Evolutionary conservation across 2,113 vertebrate genomes (phyloP).

Genomic region (Diglossa brunneiventris): DNA sequence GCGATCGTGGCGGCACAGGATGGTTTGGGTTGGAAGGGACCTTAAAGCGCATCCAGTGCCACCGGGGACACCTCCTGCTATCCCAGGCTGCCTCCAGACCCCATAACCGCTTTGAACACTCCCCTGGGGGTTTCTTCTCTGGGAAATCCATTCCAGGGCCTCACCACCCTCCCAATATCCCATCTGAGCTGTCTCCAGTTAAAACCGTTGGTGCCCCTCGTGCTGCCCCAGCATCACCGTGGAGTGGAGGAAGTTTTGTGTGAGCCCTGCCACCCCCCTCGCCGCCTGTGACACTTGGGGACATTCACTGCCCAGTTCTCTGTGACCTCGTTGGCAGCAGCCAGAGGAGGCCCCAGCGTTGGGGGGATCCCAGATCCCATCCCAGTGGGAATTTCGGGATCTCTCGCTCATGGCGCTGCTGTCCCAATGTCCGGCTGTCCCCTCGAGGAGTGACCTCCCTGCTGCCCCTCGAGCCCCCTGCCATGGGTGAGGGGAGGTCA

Average conservation of each 20-base stretch:
- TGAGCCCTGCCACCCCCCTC: not conserved
- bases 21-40: not conserved
- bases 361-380: too few species aligned
- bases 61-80: rapidly evolving
- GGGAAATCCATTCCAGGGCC: not conserved
- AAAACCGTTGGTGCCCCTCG: rapidly evolving
- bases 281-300: not conserved
- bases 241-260: rapidly evolving
- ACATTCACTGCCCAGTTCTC: not conserved
- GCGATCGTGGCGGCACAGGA: rapidly evolving
- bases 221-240: rapidly evolving
- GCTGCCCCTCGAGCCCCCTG: not conserved
- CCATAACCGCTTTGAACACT: rapidly evolving
- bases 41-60: not conserved
- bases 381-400: rapidly evolving
- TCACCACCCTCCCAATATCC: rapidly evolving
- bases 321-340: not conserved
- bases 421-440: not conserved
- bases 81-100: not conserved
- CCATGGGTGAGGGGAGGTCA: not conserved
- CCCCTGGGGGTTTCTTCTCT: not conserved
- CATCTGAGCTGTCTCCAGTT: rapidly evolving
- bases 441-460: too few species aligned
- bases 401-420: rapidly evolving
- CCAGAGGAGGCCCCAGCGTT: not conserved